These are phyloP conservation scores for Trichonephila clavata DNA, from an alignment of 1,140 invertebrate species.

Conservation along the genomic window DNA sequence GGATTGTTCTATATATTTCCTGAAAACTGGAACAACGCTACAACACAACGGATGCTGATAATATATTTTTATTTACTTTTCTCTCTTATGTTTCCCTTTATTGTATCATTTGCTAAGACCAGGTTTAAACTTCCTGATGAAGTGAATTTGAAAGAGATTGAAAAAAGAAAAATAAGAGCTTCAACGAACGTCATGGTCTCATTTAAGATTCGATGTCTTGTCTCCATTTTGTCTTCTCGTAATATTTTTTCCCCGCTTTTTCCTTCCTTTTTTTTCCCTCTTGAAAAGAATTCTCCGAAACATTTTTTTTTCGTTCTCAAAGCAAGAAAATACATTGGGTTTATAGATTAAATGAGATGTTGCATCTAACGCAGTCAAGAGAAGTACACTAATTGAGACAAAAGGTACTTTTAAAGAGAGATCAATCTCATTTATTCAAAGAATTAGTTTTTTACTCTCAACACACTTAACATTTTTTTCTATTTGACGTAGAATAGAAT, in stretches of 20 bases:
- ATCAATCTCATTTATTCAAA: too few relatives aligned
- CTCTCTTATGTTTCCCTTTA: neutral
- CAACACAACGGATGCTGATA: neutral
- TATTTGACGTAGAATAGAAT: too few relatives aligned
- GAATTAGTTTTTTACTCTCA: too few relatives aligned
- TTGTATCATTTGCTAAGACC: neutral
- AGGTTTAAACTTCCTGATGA: constrained; percentile 17
- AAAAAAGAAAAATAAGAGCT: neutral
- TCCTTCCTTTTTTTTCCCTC: neutral
- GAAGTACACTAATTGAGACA: too few relatives aligned
- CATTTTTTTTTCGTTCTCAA: too few relatives aligned
- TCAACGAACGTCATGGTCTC: constrained; percentile 39
- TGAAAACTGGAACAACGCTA: neutral
- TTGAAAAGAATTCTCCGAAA: too few relatives aligned
- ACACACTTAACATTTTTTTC: too few relatives aligned
- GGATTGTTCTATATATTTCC: neutral
- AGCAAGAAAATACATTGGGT: too few relatives aligned
- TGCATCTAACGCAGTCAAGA: too few relatives aligned
- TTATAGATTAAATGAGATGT: too few relatives aligned
- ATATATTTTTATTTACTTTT: neutral
- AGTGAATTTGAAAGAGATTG: neutral
- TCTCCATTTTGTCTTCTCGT: neutral
- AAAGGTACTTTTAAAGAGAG: too few relatives aligned
- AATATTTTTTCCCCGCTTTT: neutral
- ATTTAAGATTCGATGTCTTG: constrained; percentile 46